These are phyloP conservation scores for Crocuta crocuta DNA, from an alignment of 2,113 vertebrate species.

Conservation along the genomic window DNA sequence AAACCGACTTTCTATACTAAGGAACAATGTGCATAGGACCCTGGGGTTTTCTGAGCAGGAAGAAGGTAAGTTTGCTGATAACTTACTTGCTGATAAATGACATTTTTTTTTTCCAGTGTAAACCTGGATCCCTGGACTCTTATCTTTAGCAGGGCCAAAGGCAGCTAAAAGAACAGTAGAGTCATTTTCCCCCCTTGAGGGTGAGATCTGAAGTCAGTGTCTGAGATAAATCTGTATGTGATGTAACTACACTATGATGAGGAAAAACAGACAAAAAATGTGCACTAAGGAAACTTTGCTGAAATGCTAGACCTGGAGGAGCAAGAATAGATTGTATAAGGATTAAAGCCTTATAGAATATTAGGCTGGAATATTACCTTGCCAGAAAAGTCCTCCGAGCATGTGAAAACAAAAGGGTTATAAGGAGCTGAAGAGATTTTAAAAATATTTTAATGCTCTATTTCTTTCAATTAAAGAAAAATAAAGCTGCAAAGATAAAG, in stretches of 20 bases:
- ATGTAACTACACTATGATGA: neutral
- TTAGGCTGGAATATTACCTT: neutral
- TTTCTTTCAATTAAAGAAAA: conserved; percentile 17
- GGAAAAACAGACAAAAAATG: neutral
- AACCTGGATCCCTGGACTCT: neutral
- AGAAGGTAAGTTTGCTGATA: neutral
- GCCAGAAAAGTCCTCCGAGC: neutral
- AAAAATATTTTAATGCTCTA: neutral
- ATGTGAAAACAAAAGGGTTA: neutral
- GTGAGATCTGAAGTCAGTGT: neutral
- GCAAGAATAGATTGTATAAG: neutral
- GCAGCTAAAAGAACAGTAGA: neutral
- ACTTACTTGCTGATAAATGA: neutral
- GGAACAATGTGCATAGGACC: neutral
- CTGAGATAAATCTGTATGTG: neutral
- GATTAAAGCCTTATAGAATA: neutral
- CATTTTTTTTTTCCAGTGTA: neutral
- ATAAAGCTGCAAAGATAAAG: conserved; percentile 3
- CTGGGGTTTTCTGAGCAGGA: neutral
- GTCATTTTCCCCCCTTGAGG: neutral
- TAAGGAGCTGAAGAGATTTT: neutral
- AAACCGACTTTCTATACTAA: neutral
- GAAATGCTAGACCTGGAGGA: neutral
- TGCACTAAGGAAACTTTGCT: neutral
- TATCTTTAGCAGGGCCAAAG: neutral